These are phyloP conservation scores for Cerastis leucographa DNA, from an alignment of 2,888 invertebrate genomes.

Conservation along the genomic window DNA sequence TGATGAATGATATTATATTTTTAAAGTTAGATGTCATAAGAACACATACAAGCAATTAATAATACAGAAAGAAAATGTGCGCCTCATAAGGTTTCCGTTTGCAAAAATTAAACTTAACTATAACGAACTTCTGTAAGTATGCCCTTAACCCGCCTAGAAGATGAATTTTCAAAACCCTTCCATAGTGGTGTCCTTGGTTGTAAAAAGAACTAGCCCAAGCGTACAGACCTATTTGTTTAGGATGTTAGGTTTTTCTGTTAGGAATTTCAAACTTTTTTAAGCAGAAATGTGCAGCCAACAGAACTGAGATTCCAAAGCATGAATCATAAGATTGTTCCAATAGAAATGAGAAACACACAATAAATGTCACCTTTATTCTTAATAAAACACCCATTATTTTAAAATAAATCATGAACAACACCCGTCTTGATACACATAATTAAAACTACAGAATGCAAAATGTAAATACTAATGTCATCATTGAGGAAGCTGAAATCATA, in stretches of 20 bases:
- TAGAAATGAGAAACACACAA: slow-evolving; percentile 34
- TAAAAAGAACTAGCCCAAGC: background rate
- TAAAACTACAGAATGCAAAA: slow-evolving; percentile 56
- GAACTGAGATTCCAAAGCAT: background rate
- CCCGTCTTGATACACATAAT: slow-evolving; percentile 31
- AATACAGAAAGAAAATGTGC: background rate
- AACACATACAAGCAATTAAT: background rate
- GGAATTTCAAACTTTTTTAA: too few species aligned
- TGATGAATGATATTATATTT: slow-evolving; percentile 6
- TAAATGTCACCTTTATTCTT: slow-evolving; percentile 21
- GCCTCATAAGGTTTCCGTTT: background rate
- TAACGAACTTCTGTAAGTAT: too few species aligned
- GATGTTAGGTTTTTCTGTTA: background rate
- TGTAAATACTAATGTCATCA: slow-evolving; percentile 52
- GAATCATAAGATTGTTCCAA: background rate
- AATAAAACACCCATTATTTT: slow-evolving; percentile 29
- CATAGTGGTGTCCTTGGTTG: background rate
- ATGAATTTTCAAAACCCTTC: background rate
- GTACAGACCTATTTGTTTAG: background rate
- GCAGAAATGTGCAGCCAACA: background rate
- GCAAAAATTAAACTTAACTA: background rate
- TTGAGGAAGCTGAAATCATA: slow-evolving; percentile 52
- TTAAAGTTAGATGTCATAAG: background rate
- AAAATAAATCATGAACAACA: slow-evolving; percentile 4
- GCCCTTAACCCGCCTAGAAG: too few species aligned